Evolutionary conservation across 2,888 invertebrate species (phyloP), one percentile per base, ranked within the genome.

Genomic region (Metalampra italica): DNA sequence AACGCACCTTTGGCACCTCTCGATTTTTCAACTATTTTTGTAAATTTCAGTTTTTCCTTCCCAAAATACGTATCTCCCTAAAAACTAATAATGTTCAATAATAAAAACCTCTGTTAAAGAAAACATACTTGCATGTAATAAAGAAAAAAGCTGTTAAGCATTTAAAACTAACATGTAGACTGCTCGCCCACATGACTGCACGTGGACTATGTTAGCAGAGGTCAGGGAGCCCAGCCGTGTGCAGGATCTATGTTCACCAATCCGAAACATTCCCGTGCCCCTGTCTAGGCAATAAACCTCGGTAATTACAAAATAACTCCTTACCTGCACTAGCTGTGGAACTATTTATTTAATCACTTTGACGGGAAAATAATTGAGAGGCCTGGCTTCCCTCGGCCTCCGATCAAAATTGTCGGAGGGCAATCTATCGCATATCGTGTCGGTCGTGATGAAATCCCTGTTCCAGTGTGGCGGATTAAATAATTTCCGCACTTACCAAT

Each of bases 301-400:
- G 74, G 78, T 85, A 86, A 88, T 88, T 86, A 87, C 86, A 74
- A 78, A 86, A 88, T 87, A 87, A 79, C 87, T 85, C 72, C 59
- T 71, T 72, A 74, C 78, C 73, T 75, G 73, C 66, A 68, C 60
- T 54, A 60, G 54, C 59, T 63, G 63, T 68, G 75, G 77, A 78
- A 82, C 83, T 86, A 86, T 88, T 88, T 88, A 88, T 86, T 85
- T 88, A 88, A 88, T 87, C 85, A 86, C 85, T 86, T 85, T 88
- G 87, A 85, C 83, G 80, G 77, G 78, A 73, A 85, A 87, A 88
- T 87, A 86, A 87, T 85, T 79, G 77, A 66, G 69, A 71, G 62
- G 64, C 68, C 59, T 63, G 61, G 64, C 67, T 59, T 63, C 64
- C 65, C 65, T 69, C 62, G 64, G 65, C 64, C 68, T 60, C 68